Percentiles rank a stretch among this genome's conserved stretches.
phyloP scores from a whole-genome alignment of 2,797 vertebrate species.

The Pseudomugil gertrudae region DNA sequence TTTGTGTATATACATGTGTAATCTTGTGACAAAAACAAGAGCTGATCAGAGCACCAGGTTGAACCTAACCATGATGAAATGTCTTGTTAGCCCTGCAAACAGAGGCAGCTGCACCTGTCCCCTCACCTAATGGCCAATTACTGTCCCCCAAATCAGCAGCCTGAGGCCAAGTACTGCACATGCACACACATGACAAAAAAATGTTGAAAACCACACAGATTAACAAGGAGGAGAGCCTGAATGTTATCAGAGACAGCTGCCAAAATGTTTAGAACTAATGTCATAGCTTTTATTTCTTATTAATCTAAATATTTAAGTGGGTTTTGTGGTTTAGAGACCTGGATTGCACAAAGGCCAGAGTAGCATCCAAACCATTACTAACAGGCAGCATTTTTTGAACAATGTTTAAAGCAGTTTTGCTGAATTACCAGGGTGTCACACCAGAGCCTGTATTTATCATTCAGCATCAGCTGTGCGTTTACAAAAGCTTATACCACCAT shows the following conservation, averaged over 20 bases:
- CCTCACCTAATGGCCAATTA: constrained; percentile 82
- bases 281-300: no score
- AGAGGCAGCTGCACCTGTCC: constrained; percentile 82
- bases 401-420: no score
- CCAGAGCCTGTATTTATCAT: no score
- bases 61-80: constrained; percentile 82
- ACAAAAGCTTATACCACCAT: no score
- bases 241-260: constrained; percentile 61
- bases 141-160: constrained; percentile 79
- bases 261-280: no score
- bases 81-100: constrained; percentile 77
- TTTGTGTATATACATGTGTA: constrained; percentile 20
- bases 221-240: constrained; percentile 22
- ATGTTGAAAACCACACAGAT: constrained; percentile 16
- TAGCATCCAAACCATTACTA: no score
- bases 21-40: constrained; percentile 69
- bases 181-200: constrained; percentile 11
- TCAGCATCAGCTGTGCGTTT: no score
- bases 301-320: no score
- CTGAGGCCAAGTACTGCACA: constrained; percentile 65
- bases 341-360: no score
- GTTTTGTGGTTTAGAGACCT: no score
- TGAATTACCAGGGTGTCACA: no score
- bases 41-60: constrained; percentile 67
- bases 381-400: no score